phyloP scores from a whole-genome alignment of 2,797 vertebrate genomes.

The Rhincodon typus region DNA sequence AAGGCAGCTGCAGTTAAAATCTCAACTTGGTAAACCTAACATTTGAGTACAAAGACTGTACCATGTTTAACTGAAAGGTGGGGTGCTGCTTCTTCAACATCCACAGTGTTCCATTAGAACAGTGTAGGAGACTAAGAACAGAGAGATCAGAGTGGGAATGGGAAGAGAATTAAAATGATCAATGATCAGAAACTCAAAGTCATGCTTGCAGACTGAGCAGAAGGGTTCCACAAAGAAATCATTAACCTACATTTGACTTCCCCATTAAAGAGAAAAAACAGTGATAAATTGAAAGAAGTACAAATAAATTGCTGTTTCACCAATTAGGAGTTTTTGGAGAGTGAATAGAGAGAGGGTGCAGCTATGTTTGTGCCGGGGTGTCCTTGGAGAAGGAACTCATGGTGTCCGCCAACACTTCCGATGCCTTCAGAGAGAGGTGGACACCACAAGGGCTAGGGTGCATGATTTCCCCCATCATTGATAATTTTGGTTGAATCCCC shows the following conservation, averaged over 20 bases:
- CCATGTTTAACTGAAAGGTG: not conserved
- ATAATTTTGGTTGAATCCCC: too few relatives aligned
- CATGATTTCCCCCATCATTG: too few relatives aligned
- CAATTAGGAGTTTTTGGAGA: not conserved
- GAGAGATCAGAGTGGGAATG: not conserved
- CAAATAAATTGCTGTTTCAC: not conserved
- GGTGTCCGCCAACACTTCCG: too few relatives aligned
- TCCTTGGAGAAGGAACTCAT: too few relatives aligned
- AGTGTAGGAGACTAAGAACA: not conserved
- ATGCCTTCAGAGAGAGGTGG: too few relatives aligned
- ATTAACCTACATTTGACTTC: not conserved
- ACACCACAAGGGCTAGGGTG: too few relatives aligned
- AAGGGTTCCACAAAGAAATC: not conserved
- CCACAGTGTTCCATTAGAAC: not conserved
- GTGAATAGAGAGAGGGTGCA: not conserved
- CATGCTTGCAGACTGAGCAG: not conserved
- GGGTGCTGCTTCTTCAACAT: not conserved
- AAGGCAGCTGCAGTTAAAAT: not conserved
- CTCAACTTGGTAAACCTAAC: not conserved
- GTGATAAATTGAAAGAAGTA: not conserved
- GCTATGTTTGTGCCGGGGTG: too few relatives aligned
- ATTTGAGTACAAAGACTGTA: too few relatives aligned
- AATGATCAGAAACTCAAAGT: not conserved
- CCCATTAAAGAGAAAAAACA: not conserved
- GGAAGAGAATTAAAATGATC: not conserved